Base-by-base conservation (phyloP, 2,888 invertebrate species). In the Coleophora flavipennella region DNA sequence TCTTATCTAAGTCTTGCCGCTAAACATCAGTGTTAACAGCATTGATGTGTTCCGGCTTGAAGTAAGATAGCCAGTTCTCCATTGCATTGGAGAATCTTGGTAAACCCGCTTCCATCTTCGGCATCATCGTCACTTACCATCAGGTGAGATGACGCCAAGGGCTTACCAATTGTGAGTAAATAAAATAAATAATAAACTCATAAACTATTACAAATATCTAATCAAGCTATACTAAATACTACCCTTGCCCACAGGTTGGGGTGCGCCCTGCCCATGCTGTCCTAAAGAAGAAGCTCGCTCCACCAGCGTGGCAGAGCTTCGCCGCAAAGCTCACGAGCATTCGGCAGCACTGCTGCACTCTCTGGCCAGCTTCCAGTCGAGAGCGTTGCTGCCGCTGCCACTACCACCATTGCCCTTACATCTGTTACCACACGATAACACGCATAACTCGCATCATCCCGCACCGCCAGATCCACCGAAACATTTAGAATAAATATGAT, bases 261-360 rank as follows among this genome's bases (percentile, higher is more conserved):
- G 93, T 11, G 90, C 91, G 1, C 86, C 93, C 0, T 93, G 93
- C 64, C 92, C 93, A 0, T 93, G 93, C 65, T 93, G 93, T 62
- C 92, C 93, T 6, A 89, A 81, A 49, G 83, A 87, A 48, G 92
- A 93, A 67, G 92, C 92, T 29, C 87, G 93, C 31, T 91, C 92
- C 4, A 91, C 93, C 54, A 96, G 95, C 71, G 95, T 97, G 13
- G 96, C 96, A 1, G 97, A 97, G 59, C 85, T 97, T 33, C 87
- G 97, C 7, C 89, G 97, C 39, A 96, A 96, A 68, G 97, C 97
- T 1, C 95, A 97, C 72, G 97, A 97, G 66, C 97, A 97, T 72
- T 94, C 96, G 1, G 96, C 97, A 1, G 96, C 96, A 0, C 77
- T 95, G 14, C 73, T 93, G 38, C 92, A 93, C 63, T 90, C 90